These are phyloP conservation scores for Lobophora halterata DNA, from an alignment of 2,888 invertebrate genomes.

Conservation along the genomic window DNA sequence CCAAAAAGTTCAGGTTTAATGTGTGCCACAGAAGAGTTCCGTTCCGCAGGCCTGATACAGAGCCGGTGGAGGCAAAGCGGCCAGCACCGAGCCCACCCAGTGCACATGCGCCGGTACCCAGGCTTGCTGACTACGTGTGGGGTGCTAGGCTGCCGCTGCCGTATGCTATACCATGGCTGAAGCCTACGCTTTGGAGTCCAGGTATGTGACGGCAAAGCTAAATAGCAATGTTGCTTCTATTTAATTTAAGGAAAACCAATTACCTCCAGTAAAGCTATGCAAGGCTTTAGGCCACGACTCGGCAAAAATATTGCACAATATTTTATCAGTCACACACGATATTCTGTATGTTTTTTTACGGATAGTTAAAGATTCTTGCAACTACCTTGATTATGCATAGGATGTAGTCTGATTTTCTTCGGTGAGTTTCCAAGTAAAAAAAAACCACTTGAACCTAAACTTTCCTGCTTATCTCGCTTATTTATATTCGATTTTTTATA, in stretches of 20 bases:
- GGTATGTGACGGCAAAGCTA: slow-evolving; percentile 54
- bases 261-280: too few relatives aligned
- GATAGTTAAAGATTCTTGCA: too few relatives aligned
- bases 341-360: too few relatives aligned
- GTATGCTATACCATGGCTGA: slow-evolving; percentile 86
- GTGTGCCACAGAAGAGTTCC: slow-evolving; percentile 74
- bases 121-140: slow-evolving; percentile 92
- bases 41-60: slow-evolving; percentile 69
- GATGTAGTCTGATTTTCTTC: too few relatives aligned
- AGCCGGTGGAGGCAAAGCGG: slow-evolving; percentile 90
- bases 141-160: slow-evolving; percentile 84
- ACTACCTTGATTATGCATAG: too few relatives aligned
- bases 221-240: background rate
- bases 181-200: slow-evolving; percentile 75
- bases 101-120: slow-evolving; percentile 88
- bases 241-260: too few relatives aligned
- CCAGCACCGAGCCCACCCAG: slow-evolving; percentile 85
- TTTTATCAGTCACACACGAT: too few relatives aligned
- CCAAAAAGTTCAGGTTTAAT: slow-evolving; percentile 67
- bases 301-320: too few relatives aligned
- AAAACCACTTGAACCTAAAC: too few relatives aligned
- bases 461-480: too few relatives aligned
- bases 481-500: background rate
- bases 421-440: too few relatives aligned
- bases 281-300: too few relatives aligned